phyloP scores from a whole-genome alignment of 2,888 invertebrate species.

The Drosophila helvetica region DNA sequence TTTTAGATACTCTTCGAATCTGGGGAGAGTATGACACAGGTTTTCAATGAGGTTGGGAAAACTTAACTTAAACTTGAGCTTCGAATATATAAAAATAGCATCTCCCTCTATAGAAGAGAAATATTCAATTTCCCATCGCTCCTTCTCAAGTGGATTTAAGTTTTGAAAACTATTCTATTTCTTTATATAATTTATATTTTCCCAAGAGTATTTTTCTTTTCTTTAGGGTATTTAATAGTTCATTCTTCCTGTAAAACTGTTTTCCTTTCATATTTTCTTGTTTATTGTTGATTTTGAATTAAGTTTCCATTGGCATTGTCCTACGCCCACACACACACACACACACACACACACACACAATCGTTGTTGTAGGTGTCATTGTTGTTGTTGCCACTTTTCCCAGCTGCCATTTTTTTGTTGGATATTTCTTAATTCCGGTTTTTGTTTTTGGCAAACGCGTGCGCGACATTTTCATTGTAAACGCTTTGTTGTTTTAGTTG shows the following conservation, averaged over 20 bases:
- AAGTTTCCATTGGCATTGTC: conserved; percentile 57
- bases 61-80: neutral
- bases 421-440: conserved; percentile 24
- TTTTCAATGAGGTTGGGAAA: neutral
- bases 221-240: conserved; percentile 7
- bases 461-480: conserved; percentile 76
- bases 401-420: conserved; percentile 65
- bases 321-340: conserved; percentile 11
- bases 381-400: conserved; percentile 52
- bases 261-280: conserved; percentile 24
- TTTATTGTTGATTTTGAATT: conserved; percentile 73
- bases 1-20: neutral
- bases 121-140: no score
- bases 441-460: conserved; percentile 51
- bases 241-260: neutral
- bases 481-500: conserved; percentile 56
- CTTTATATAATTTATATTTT: no score
- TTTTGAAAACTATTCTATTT: no score
- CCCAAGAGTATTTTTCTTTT: no score
- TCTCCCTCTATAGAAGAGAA: no score
- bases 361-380: conserved; percentile 38
- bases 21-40: neutral
- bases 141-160: no score
- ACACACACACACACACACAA: conserved; percentile 22
- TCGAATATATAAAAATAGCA: neutral